A percentile compares a stretch with the other conserved stretches of the same genome.
phyloP scores from a whole-genome alignment of 2,888 invertebrate genomes.

The Agrotis puta region DNA sequence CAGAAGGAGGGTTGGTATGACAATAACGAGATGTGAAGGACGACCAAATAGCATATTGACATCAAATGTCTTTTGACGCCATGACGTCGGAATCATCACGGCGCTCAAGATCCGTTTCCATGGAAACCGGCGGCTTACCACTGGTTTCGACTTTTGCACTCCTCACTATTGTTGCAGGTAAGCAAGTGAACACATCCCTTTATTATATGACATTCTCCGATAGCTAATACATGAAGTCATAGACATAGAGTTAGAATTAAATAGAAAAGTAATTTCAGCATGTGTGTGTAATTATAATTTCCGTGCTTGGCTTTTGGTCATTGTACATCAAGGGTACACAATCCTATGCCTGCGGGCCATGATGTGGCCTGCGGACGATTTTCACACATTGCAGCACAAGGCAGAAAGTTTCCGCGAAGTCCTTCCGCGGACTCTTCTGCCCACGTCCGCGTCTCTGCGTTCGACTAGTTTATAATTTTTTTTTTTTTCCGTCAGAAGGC shows the following conservation, averaged over 20 bases:
- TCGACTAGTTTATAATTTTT: too few relatives aligned
- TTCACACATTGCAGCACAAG: too few relatives aligned
- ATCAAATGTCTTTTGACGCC: conserved; percentile 77
- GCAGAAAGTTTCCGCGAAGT: too few relatives aligned
- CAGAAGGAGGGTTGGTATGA: conserved; percentile 69
- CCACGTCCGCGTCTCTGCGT: too few relatives aligned
- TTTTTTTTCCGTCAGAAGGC: too few relatives aligned
- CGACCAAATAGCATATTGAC: conserved; percentile 63
- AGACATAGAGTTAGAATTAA: too few relatives aligned
- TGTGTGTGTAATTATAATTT: not conserved
- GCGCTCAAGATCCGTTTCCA: conserved; percentile 79
- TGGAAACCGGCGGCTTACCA: conserved; percentile 87
- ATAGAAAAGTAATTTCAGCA: too few relatives aligned
- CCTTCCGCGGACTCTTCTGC: too few relatives aligned
- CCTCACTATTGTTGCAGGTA: conserved; percentile 88
- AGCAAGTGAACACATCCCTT: conserved; percentile 52
- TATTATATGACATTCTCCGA: not conserved
- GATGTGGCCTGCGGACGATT: too few relatives aligned
- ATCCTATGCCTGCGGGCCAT: too few relatives aligned
- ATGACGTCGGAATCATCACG: conserved; percentile 80
- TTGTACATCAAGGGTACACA: not conserved
- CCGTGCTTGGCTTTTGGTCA: not conserved
- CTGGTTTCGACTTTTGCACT: conserved; percentile 87
- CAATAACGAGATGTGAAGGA: conserved; percentile 75
- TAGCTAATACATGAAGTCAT: not conserved